A percentile compares a stretch with the other conserved stretches of the same genome.
Evolutionary conservation across 2,888 invertebrate genomes (phyloP).

Genomic region (Lithophane ornitopus): DNA sequence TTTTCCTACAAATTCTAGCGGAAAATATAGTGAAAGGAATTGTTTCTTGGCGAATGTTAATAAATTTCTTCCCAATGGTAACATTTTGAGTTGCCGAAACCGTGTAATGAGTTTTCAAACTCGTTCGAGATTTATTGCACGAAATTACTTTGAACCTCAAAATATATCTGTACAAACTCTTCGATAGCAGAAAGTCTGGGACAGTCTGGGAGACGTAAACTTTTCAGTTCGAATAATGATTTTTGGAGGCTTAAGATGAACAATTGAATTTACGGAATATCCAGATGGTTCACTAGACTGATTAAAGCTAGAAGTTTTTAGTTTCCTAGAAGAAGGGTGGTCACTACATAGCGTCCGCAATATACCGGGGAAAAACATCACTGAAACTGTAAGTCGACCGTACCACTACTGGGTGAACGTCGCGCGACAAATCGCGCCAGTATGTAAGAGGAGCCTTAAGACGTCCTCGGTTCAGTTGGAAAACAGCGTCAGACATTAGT

Average conservation of each 20-base stretch:
- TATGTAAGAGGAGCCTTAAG: too few relatives aligned
- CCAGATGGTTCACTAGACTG: neutral
- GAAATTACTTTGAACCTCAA: conserved; percentile 64
- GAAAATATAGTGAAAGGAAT: conserved; percentile 55
- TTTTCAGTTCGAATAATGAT: conserved; percentile 52
- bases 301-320: neutral
- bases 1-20: conserved; percentile 18
- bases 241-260: conserved; percentile 3
- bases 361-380: too few relatives aligned
- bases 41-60: conserved; percentile 64
- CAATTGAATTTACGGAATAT: neutral
- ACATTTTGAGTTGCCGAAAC: conserved; percentile 66
- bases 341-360: too few relatives aligned
- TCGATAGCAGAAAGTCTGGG: conserved; percentile 52
- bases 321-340: neutral
- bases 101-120: conserved; percentile 71
- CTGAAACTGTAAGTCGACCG: too few relatives aligned
- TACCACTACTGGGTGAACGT: too few relatives aligned
- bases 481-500: too few relatives aligned
- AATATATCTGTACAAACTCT: conserved; percentile 62
- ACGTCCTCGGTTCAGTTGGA: too few relatives aligned
- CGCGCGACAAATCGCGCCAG: too few relatives aligned
- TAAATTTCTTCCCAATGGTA: conserved; percentile 64
- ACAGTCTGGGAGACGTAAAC: conserved; percentile 36
- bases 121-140: conserved; percentile 67